Evolutionary conservation across 2,888 invertebrate genomes (phyloP).

Genomic region (Pseudoips prasinana): DNA sequence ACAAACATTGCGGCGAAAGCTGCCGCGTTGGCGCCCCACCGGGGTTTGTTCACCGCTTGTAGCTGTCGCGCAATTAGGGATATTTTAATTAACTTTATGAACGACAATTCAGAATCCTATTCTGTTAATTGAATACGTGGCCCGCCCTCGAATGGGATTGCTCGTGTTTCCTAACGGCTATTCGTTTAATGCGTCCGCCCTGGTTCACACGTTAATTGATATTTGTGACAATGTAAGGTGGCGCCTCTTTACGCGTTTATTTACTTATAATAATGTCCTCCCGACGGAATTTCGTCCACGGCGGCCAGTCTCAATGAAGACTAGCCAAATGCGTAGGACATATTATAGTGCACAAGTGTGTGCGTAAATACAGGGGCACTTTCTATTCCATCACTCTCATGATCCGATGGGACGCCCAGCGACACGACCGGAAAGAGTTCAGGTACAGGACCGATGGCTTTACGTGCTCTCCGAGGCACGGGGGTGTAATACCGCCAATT

Average conservation of each 20-base stretch:
- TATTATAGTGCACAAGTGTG: too few species aligned
- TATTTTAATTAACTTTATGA: conserved; percentile 73
- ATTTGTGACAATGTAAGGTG: conserved; percentile 20
- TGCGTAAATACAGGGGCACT: too few species aligned
- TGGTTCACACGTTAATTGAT: conserved; percentile 41
- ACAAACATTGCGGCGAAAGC: conserved; percentile 63
- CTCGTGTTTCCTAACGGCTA: conserved; percentile 49
- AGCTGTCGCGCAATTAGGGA: conserved; percentile 54
- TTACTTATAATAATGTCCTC: too few species aligned
- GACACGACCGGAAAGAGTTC: too few species aligned
- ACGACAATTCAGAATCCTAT: conserved; percentile 65
- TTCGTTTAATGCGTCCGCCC: conserved; percentile 43
- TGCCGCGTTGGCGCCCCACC: conserved; percentile 47
- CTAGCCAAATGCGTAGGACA: too few species aligned
- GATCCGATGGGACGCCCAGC: too few species aligned
- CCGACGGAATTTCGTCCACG: too few species aligned
- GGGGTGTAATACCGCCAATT: too few species aligned
- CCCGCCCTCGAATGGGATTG: conserved; percentile 40
- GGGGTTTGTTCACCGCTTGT: conserved; percentile 27
- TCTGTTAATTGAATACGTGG: conserved; percentile 70
- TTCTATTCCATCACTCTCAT: too few species aligned
- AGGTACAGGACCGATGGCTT: too few species aligned
- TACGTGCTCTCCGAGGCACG: too few species aligned
- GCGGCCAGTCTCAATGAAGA: too few species aligned
- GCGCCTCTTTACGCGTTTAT: conserved; percentile 8